Conservation (phyloP, 2,888 invertebrate species). For the Argynnis bischoffii region DNA sequence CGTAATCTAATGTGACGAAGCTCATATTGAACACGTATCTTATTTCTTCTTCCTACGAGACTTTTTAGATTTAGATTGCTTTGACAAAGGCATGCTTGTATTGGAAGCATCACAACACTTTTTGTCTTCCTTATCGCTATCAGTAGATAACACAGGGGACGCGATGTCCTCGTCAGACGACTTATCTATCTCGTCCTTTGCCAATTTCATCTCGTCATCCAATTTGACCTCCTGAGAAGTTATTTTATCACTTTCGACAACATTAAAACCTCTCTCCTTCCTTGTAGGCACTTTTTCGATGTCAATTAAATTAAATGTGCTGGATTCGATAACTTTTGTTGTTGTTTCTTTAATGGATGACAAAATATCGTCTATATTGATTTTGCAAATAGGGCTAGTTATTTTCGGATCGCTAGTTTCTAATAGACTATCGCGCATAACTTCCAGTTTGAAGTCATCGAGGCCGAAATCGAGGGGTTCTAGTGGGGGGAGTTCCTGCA, state of each 20-base stretch:
- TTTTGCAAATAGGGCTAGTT: conserved; percentile 74
- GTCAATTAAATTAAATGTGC: conserved; percentile 72
- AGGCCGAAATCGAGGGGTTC: conserved; percentile 70
- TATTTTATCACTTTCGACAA: conserved; percentile 70
- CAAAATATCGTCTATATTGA: conserved; percentile 73
- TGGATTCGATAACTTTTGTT: conserved; percentile 60
- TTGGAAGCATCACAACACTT: conserved; percentile 65
- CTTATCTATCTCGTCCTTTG: conserved; percentile 72
- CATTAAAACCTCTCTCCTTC: conserved; percentile 69
- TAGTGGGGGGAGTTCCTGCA: conserved; percentile 66
- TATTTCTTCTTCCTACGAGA: conserved; percentile 85
- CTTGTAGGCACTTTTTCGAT: conserved; percentile 68
- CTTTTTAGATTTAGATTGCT: conserved; percentile 79
- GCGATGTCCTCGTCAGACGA: conserved; percentile 82
- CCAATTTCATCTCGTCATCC: conserved; percentile 62
- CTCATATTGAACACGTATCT: conserved; percentile 61
- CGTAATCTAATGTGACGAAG: conserved; percentile 43
- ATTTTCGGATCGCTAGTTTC: conserved; percentile 62
- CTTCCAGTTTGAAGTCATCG: conserved; percentile 73
- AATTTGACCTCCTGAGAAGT: conserved; percentile 67
- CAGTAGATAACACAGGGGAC: conserved; percentile 76
- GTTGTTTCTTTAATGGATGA: conserved; percentile 71
- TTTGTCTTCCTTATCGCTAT: conserved; percentile 81
- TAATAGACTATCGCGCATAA: conserved; percentile 72
- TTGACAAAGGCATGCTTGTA: conserved; percentile 60